A percentile compares a stretch with the other conserved stretches of the same genome.
phyloP scores from a whole-genome alignment of 2,113 vertebrate species.

The Cacatua alba region DNA sequence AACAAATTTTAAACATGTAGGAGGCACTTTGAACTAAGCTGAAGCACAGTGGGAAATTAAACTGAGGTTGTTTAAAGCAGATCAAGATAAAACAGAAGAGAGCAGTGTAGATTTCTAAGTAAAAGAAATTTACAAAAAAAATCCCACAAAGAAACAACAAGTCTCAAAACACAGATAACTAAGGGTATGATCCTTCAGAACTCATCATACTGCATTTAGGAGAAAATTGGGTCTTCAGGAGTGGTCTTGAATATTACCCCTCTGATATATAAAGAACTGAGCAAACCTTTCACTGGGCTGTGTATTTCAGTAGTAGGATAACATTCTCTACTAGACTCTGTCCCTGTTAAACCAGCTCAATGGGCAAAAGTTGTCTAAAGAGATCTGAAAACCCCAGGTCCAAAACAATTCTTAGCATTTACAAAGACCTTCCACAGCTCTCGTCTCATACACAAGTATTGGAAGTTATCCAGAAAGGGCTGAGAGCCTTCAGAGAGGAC shows the following conservation, averaged over 20 bases:
- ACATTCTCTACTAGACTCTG: neutral
- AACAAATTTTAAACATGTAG: slow-evolving; percentile 19
- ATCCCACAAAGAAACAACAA: neutral
- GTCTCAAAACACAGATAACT: neutral
- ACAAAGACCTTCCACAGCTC: neutral
- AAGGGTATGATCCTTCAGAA: neutral
- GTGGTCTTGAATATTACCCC: neutral
- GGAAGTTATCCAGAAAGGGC: neutral
- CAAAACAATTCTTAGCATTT: neutral
- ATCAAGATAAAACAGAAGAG: neutral
- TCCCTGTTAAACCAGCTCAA: neutral
- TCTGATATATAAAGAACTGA: neutral
- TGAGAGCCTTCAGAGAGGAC: neutral
- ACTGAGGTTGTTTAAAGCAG: neutral
- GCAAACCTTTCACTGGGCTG: neutral
- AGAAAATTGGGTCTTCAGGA: neutral
- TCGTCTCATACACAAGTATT: neutral
- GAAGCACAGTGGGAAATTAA: neutral
- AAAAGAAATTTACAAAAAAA: neutral
- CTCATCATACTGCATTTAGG: neutral
- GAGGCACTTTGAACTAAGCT: slow-evolving; percentile 11
- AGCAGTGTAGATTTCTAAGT: neutral
- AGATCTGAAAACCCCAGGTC: neutral
- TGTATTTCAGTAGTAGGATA: neutral
- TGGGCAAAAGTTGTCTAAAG: neutral